Percentiles rank a stretch among this genome's conserved stretches.
These are phyloP conservation scores for Formica aserva DNA, from an alignment of 2,888 invertebrate species.

Conservation along the genomic window DNA sequence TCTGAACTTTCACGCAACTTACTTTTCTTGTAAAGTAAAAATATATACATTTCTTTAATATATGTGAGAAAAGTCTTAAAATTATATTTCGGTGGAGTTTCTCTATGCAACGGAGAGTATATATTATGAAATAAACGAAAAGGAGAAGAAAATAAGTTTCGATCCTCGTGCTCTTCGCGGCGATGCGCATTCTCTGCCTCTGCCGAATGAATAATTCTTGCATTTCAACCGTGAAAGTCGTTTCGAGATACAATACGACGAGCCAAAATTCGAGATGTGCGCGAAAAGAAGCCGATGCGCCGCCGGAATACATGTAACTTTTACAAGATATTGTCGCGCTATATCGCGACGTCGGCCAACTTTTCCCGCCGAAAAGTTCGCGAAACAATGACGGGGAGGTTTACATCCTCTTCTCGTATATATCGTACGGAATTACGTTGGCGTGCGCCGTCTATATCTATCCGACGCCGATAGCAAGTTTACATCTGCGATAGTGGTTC, in stretches of 20 bases:
- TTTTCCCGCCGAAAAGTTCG: conserved; percentile 77
- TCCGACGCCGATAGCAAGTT: conserved; percentile 74
- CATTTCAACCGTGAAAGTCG: conserved; percentile 31
- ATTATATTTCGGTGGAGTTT: not conserved
- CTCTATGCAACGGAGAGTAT: not conserved
- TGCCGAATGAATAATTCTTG: conserved; percentile 47
- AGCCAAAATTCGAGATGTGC: conserved; percentile 20
- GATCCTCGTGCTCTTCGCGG: conserved; percentile 29
- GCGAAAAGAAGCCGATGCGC: conserved; percentile 27
- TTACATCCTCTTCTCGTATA: conserved; percentile 15
- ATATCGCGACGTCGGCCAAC: conserved; percentile 64
- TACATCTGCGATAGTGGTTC: conserved; percentile 75
- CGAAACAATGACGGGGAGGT: conserved; percentile 68
- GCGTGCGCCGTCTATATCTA: conserved; percentile 66
- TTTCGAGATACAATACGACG: conserved; percentile 30
- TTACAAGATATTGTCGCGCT: conserved; percentile 69
- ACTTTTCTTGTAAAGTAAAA: not conserved
- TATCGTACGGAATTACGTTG: conserved; percentile 53
- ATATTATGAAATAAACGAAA: conserved; percentile 15
- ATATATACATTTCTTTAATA: not conserved
- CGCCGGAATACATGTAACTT: conserved; percentile 70
- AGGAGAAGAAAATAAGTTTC: conserved; percentile 10
- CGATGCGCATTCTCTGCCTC: not conserved
- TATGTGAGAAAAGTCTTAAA: not conserved
- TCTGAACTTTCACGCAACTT: not conserved